Evolutionary conservation across 2,888 invertebrate species (phyloP), one percentile per base, ranked within the genome.

Genomic region (Zaprionus bogoriensis): DNA sequence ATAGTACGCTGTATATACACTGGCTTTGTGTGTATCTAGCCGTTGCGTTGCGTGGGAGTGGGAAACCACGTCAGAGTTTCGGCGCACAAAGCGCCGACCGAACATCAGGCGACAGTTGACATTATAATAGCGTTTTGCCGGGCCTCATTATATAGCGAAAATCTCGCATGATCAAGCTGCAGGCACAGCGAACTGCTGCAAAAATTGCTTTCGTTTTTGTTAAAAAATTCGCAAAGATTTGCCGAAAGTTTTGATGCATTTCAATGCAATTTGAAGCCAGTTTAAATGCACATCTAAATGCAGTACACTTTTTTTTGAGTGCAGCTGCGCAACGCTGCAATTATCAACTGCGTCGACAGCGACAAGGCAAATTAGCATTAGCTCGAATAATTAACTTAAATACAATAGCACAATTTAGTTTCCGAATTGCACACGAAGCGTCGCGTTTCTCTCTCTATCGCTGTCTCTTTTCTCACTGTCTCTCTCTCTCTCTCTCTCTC

Each of bases 311-410:
- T n/a, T n/a, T 39, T 54, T 17, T 0, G 6, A 6, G 6, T 14
- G 20, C 12, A 22, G 51, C 42, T 50, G 23, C n/a, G n/a, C 47
- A 32, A 2, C 17, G 14, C 32, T 36, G 52, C 78, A 77, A 77
- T 81, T 84, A 70, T 67, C 67, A 69, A 66, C 65, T n/a, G 42
- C 60, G 63, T 25, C 48, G 55, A 39, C 51, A 62, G 51, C 44
- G 52, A 58, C 67, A 52, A 48, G 57, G 58, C 72, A 80, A 83
- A 83, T 83, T 85, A 85, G 77, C 77, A 84, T 83, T 83, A 83
- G 86, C 76, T 70, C 74, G 83, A 85, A 80, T 83, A 85, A 83
- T 83, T 83, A 83, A 83, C 86, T 86, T 85, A 83, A 83, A 85
- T 80, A 82, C 83, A 85, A 85, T 85, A 74, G 80, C 67, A 80